A percentile compares a stretch with the other conserved stretches of the same genome.
Evolutionary conservation across 2,888 invertebrate species (phyloP).

Genomic region (Chrysina gloriosa): DNA sequence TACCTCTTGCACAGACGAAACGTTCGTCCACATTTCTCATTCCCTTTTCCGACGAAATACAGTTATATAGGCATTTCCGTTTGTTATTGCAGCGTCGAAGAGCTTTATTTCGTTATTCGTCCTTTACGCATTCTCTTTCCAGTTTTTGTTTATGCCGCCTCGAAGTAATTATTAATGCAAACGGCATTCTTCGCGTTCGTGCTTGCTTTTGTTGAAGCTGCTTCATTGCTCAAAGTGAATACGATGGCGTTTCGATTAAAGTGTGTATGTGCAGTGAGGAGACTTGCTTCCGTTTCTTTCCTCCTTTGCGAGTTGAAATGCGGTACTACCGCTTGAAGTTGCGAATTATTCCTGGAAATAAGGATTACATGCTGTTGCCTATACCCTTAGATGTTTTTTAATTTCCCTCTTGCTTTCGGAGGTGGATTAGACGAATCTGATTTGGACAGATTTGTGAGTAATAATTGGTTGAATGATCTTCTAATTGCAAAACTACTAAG

Average conservation of each 20-base stretch:
- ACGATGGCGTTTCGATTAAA: background rate
- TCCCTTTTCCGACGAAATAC: background rate
- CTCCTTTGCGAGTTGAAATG: no score
- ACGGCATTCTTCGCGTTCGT: background rate
- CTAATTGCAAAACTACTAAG: no score
- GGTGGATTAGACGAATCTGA: no score
- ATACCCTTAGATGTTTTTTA: no score
- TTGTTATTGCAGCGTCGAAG: slow-evolving; percentile 8
- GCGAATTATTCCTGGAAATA: no score
- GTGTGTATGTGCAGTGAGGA: no score
- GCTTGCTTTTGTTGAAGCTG: background rate
- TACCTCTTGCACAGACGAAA: background rate
- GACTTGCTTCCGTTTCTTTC: no score
- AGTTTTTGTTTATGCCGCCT: background rate
- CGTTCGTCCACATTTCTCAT: background rate
- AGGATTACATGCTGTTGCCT: no score
- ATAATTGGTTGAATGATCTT: no score
- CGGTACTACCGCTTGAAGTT: no score
- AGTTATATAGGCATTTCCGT: background rate
- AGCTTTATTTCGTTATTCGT: slow-evolving; percentile 7
- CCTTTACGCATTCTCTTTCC: slow-evolving; percentile 10
- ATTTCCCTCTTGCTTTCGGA: no score
- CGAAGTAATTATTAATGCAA: slow-evolving; percentile 30
- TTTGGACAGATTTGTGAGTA: no score
- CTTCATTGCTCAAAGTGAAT: slow-evolving; percentile 3